Evolutionary conservation across 2,797 vertebrate genomes (phyloP).

Genomic region (Sternotherus odoratus): DNA sequence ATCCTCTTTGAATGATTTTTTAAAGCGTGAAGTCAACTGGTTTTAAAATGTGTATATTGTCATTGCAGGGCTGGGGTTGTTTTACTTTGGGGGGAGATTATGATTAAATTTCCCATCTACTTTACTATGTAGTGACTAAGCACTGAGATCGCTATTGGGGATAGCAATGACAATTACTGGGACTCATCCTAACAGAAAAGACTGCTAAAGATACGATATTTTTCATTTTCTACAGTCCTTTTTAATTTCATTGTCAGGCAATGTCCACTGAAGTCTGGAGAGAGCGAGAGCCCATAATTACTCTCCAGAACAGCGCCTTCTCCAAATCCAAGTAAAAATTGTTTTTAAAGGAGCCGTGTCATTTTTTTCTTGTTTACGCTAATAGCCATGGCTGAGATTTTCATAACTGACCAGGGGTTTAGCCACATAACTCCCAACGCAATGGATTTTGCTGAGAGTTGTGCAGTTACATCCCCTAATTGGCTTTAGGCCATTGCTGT

Average conservation of each 20-base stretch:
- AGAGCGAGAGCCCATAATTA: fast-evolving
- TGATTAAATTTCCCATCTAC: neutral
- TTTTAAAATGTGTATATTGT: neutral
- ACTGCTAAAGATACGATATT: neutral
- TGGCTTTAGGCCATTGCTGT: neutral
- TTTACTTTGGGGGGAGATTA: neutral
- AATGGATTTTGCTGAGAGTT: neutral
- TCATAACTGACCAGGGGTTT: neutral
- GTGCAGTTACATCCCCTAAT: neutral
- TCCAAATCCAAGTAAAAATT: neutral
- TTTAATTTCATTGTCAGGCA: neutral
- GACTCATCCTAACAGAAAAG: neutral
- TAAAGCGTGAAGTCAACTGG: neutral
- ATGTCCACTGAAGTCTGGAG: neutral
- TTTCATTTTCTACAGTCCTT: neutral
- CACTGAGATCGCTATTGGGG: neutral
- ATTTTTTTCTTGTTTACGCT: neutral
- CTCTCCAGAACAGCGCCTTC: neutral
- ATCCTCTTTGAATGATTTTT: neutral
- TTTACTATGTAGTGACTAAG: neutral
- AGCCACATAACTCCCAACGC: neutral
- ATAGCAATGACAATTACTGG: neutral
- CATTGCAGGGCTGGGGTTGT: neutral
- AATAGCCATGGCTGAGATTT: neutral
- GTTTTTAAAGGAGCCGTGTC: neutral